Percentiles rank a stretch among this genome's conserved stretches.
Conservation (phyloP, 2,888 invertebrate species). For the Heliconius aoede region DNA sequence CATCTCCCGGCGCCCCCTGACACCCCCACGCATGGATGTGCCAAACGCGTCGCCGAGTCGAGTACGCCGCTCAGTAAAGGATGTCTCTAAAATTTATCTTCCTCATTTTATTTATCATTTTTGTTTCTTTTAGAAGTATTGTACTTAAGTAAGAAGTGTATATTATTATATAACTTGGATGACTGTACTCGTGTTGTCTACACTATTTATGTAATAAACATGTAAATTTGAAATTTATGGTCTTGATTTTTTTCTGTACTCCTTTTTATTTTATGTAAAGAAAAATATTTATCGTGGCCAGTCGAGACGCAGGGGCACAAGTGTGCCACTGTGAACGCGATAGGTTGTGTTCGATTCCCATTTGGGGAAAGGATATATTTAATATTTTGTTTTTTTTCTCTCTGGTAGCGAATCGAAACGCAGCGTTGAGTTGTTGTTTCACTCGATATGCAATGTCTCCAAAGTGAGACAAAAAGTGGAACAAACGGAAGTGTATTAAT, state of each 20-base stretch:
- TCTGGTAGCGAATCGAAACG: too few species aligned
- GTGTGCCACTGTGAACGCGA: too few species aligned
- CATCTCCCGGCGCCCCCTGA: conserved; percentile 45
- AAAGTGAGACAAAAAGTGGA: too few species aligned
- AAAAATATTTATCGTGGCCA: not conserved
- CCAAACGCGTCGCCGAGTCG: conserved; percentile 49
- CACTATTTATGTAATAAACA: conserved; percentile 23
- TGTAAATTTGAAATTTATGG: conserved; percentile 11
- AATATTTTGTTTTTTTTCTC: too few species aligned
- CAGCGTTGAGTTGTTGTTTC: too few species aligned
- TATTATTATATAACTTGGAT: conserved; percentile 21
- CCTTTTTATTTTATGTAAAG: conserved; percentile 9
- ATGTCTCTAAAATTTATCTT: not conserved
- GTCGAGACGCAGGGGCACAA: too few species aligned
- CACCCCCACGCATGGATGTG: conserved; percentile 41
- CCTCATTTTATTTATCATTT: conserved; percentile 15
- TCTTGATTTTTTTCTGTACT: not conserved
- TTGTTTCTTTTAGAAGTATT: conserved; percentile 11
- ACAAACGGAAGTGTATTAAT: too few species aligned
- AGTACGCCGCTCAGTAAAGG: not conserved
- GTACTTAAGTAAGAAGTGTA: conserved; percentile 23
- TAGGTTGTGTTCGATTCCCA: too few species aligned
- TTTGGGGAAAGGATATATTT: too few species aligned
- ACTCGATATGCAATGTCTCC: too few species aligned
- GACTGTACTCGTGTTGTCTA: conserved; percentile 22